Conservation (phyloP, 2,797 vertebrate species). For the Bryconaethiops microstoma region DNA sequence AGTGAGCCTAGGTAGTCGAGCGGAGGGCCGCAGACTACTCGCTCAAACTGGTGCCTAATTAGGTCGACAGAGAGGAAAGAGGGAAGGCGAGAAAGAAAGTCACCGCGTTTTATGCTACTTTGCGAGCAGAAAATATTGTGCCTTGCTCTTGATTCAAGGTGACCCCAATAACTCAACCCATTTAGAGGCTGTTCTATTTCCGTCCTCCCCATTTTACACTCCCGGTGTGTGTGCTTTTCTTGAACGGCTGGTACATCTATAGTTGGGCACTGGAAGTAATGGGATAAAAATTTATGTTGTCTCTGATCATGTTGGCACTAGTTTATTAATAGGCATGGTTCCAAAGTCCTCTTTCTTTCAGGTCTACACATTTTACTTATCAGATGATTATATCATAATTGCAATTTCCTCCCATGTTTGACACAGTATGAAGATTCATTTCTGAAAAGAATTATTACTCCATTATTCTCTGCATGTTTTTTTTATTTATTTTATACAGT, state of each 20-base stretch:
- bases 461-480: slow-evolving; percentile 96
- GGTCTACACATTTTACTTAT: neutral
- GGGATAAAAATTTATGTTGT: slow-evolving; percentile 14
- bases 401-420: slow-evolving; percentile 57
- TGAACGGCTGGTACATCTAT: slow-evolving; percentile 28
- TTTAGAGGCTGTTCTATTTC: slow-evolving; percentile 78
- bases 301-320: neutral
- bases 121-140: slow-evolving; percentile 74
- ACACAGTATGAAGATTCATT: slow-evolving; percentile 99
- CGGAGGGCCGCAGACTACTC: slow-evolving; percentile 69
- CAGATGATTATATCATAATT: neutral
- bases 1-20: slow-evolving; percentile 74
- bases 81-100: slow-evolving; percentile 66
- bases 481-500: slow-evolving; percentile 79
- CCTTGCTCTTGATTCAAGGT: slow-evolving; percentile 83
- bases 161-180: slow-evolving; percentile 85
- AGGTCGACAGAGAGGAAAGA: slow-evolving; percentile 82
- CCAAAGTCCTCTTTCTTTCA: neutral
- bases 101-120: slow-evolving; percentile 69
- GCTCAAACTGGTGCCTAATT: slow-evolving; percentile 82
- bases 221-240: slow-evolving; percentile 16
- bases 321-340: slow-evolving; percentile 5
- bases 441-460: slow-evolving; percentile 85
- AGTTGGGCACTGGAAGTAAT: slow-evolving; percentile 27
- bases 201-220: slow-evolving; percentile 69